Conservation (phyloP, 2,113 vertebrate species). For the Bubo blakistoni region DNA sequence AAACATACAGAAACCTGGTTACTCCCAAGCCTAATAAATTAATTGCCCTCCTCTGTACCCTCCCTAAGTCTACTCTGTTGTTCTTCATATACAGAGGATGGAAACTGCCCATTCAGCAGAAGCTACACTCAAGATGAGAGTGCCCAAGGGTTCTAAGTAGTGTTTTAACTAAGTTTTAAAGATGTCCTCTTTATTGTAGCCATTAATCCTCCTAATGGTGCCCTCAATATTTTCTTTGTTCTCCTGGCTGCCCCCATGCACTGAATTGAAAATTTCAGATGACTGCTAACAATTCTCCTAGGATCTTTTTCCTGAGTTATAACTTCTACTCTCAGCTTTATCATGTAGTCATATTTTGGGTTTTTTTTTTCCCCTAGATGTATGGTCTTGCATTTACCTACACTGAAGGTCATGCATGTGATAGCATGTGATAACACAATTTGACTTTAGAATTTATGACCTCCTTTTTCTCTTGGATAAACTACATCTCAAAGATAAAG, state of each 20-base stretch:
- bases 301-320: neutral
- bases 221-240: neutral
- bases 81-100: neutral
- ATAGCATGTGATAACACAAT: rapidly evolving
- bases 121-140: neutral
- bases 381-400: too few species aligned
- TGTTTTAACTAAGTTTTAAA: neutral
- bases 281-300: neutral
- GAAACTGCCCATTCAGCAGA: neutral
- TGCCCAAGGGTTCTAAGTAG: neutral
- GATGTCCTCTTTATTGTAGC: neutral
- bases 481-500: neutral
- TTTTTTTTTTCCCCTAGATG: neutral
- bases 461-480: neutral
- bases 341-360: neutral
- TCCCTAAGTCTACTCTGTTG: neutral
- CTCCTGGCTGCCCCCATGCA: neutral
- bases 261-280: neutral
- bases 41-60: neutral
- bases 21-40: neutral
- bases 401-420: too few species aligned
- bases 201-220: neutral
- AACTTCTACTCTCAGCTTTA: neutral
- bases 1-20: neutral
- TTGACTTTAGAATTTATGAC: neutral